phyloP scores from a whole-genome alignment of 2,888 invertebrate species.

The Lithophane semibrunnea region DNA sequence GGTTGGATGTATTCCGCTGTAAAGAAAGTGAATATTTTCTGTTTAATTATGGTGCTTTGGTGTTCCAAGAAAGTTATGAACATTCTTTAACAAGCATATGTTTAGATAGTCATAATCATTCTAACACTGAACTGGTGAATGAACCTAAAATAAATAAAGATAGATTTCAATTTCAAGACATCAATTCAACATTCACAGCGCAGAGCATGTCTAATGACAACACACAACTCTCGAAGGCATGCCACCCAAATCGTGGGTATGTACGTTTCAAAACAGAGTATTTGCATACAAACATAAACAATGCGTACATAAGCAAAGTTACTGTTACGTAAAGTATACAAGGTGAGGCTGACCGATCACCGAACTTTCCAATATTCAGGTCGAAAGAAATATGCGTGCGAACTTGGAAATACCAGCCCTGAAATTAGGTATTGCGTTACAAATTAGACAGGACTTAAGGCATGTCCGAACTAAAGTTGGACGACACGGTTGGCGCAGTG shows the following conservation, averaged over 20 bases:
- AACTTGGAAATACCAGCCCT: conserved; percentile 12
- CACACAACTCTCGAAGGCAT: conserved; percentile 25
- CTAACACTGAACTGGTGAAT: not conserved
- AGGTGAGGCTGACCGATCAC: conserved; percentile 48
- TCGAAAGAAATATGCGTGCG: conserved; percentile 17
- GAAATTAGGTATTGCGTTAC: not conserved
- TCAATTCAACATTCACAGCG: conserved; percentile 7
- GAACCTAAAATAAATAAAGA: not conserved
- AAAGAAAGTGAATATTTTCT: conserved; percentile 59
- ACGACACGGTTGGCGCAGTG: too few relatives aligned
- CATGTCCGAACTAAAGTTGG: too few relatives aligned
- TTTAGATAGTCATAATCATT: not conserved
- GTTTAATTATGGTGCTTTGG: not conserved
- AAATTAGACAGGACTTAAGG: not conserved
- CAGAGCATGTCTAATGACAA: conserved; percentile 25
- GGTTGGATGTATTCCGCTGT: conserved; percentile 94
- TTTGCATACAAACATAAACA: conserved; percentile 64
- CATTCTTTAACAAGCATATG: not conserved
- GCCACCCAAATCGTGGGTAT: conserved; percentile 32
- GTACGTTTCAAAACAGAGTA: conserved; percentile 56
- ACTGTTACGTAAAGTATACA: conserved; percentile 55
- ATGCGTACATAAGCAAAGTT: conserved; percentile 51
- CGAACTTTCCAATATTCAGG: conserved; percentile 56
- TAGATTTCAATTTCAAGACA: conserved; percentile 4
- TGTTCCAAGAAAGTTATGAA: not conserved